phyloP scores from a whole-genome alignment of 2,888 invertebrate species.

The Priapulus caudatus region DNA sequence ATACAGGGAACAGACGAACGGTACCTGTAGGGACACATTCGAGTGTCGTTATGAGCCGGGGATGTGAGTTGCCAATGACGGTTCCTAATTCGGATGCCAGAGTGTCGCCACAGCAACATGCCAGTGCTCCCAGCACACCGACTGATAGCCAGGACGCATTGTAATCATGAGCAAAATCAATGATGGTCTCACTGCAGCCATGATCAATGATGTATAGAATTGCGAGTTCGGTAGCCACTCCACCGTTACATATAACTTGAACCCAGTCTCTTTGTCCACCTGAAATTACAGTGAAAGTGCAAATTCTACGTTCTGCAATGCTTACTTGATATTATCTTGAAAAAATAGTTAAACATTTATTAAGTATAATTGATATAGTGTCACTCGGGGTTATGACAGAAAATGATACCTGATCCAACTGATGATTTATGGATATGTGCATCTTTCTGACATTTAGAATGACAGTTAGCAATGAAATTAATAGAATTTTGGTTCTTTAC shows the following conservation, averaged over 20 bases:
- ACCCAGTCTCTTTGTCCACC: conserved; percentile 78
- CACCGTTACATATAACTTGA: conserved; percentile 76
- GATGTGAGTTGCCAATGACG: conserved; percentile 54
- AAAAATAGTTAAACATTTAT: too few species aligned
- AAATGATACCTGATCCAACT: too few species aligned
- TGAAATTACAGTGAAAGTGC: too few species aligned
- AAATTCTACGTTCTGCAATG: too few species aligned
- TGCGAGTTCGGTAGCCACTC: conserved; percentile 68
- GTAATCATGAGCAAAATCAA: conserved; percentile 62
- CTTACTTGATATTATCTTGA: too few species aligned
- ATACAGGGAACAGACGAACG: too few species aligned
- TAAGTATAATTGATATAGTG: too few species aligned
- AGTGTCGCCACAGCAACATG: conserved; percentile 75
- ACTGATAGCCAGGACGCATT: conserved; percentile 61
- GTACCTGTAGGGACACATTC: conserved; percentile 59
- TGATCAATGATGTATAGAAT: conserved; percentile 60
- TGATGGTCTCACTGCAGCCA: conserved; percentile 55
- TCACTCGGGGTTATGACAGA: too few species aligned
- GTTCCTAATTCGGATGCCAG: conserved; percentile 80
- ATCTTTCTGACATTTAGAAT: too few species aligned
- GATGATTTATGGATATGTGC: too few species aligned
- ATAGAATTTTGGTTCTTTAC: too few species aligned
- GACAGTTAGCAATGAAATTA: too few species aligned
- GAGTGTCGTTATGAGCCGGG: conserved; percentile 60
- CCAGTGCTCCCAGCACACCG: conserved; percentile 60